Evolutionary conservation across 2,888 invertebrate genomes (phyloP), one percentile per base, ranked within the genome.

Genomic region (Epirrita christyi): DNA sequence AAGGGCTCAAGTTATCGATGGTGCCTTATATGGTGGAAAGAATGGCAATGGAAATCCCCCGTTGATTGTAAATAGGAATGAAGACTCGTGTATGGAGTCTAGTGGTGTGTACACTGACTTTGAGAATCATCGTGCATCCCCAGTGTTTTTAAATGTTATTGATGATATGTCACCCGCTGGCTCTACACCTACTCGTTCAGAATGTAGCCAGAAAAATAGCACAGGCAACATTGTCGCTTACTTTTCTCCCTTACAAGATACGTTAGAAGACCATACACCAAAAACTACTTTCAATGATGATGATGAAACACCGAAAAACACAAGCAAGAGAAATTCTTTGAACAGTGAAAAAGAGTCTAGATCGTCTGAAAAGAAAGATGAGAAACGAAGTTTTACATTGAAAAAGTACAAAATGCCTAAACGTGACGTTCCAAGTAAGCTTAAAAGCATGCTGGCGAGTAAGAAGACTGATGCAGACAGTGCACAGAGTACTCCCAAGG

Each of bases 31-130:
- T 78, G 96, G 96, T 47, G 95, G 95, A 13, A 93, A 93, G 49
- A 93, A 93, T 78, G 91, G 89, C 1, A 93, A 87, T 59, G 84
- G 86, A 10, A 92, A 90, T 65, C 93, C 93, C 32, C 94, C 93
- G n/a, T 81, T 88, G 56, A 93, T 93, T 72, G 92, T 88, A 27
- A 93, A 90, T 57, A 85, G 92, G 72, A 92, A 93, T 63, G 97
- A 97, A 81, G 97, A 97, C 72, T 94, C 94, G 0, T 94, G 94
- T 74, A 97, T 97, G 97, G 97, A 97, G 78, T 97, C 97, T 0
- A 97, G 97, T 75, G 97, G 97, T 0, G 95, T 97, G 46, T 97
- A 97, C 75, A 97, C 97, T 0, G 97, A 97, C 80, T 94, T 97
- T 62, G 97, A 97, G 80, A 96, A 95, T 71, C 92, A 92, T 63